Conservation (phyloP, 2,797 vertebrate genomes). For the Agapornis canus region DNA sequence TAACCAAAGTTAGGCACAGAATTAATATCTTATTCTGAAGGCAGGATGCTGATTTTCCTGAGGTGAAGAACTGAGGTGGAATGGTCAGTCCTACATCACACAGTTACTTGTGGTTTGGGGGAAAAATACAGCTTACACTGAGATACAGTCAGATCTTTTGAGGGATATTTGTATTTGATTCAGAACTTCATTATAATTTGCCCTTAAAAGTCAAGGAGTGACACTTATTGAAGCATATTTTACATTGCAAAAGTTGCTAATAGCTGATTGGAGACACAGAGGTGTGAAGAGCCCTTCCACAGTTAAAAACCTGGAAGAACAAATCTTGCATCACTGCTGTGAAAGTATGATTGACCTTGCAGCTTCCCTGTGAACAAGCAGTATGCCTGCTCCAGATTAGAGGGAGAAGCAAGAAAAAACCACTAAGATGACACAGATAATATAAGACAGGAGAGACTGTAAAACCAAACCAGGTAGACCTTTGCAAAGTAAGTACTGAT, state of each 20-base stretch:
- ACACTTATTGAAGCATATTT: background rate
- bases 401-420: background rate
- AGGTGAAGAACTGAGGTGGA: background rate
- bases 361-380: background rate
- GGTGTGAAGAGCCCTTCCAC: background rate
- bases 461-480: background rate
- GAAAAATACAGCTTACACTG: background rate
- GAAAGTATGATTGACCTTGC: background rate
- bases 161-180: background rate
- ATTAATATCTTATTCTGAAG: background rate
- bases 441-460: background rate
- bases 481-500: background rate
- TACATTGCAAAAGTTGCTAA: background rate
- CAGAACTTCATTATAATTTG: background rate
- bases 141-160: background rate
- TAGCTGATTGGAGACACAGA: background rate
- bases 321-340: background rate
- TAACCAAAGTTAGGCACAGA: fast-evolving
- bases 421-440: background rate
- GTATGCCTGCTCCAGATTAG: background rate
- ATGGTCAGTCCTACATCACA: background rate
- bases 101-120: background rate
- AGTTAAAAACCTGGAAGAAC: background rate
- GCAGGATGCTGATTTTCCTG: background rate
- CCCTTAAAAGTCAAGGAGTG: background rate